These are phyloP conservation scores for Ctenopoma multispine DNA, from an alignment of 2,797 vertebrate species.

Conservation along the genomic window DNA sequence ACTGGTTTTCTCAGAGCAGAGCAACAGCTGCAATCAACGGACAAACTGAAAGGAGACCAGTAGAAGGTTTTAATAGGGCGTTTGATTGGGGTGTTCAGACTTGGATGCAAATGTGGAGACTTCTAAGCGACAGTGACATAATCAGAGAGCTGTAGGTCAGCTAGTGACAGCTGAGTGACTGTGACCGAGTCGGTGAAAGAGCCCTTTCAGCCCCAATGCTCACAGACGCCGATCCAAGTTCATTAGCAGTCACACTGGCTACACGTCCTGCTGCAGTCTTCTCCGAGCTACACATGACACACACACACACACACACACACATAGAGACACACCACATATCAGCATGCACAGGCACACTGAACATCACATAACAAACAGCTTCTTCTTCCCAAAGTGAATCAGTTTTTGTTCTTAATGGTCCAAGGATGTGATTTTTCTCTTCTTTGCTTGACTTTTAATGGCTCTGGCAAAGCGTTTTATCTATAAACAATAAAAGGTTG, in stretches of 20 bases:
- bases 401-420: slow-evolving; percentile 66
- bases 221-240: slow-evolving; percentile 70
- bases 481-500: slow-evolving; percentile 81
- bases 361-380: slow-evolving; percentile 71
- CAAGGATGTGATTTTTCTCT: slow-evolving; percentile 71
- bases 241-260: slow-evolving; percentile 82
- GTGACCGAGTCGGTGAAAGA: slow-evolving; percentile 71
- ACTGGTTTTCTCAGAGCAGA: slow-evolving; percentile 18
- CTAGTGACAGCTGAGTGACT: slow-evolving; percentile 75
- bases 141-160: slow-evolving; percentile 81
- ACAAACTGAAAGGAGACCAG: slow-evolving; percentile 72
- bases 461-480: slow-evolving; percentile 74
- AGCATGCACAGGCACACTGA: slow-evolving; percentile 57
- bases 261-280: slow-evolving; percentile 64
- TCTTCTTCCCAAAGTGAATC: slow-evolving; percentile 71
- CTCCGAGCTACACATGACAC: slow-evolving; percentile 56
- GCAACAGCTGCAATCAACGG: slow-evolving; percentile 72
- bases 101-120: slow-evolving; percentile 75
- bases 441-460: slow-evolving; percentile 65
- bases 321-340: slow-evolving; percentile 54
- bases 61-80: slow-evolving; percentile 73
- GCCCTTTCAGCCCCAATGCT: slow-evolving; percentile 75
- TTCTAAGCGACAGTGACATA: slow-evolving; percentile 81
- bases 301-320: slow-evolving; percentile 31
- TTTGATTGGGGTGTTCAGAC: slow-evolving; percentile 75